phyloP scores from a whole-genome alignment of 1,140 invertebrate genomes.

The Drosophila aff. region DNA sequence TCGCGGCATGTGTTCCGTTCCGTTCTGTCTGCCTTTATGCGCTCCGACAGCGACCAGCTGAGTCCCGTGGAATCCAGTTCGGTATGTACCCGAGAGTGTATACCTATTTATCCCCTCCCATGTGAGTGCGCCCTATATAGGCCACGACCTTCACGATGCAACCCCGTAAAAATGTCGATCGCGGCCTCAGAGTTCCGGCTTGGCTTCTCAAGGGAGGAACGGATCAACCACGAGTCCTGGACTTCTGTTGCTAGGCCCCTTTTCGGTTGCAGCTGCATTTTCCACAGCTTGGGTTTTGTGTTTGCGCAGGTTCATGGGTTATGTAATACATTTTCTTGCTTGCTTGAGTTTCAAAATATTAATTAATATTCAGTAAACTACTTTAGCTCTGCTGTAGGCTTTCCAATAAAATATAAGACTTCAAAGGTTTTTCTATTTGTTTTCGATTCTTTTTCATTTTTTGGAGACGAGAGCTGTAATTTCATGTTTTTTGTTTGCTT shows the following conservation, averaged over 20 bases:
- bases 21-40: conserved; percentile 27
- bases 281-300: background rate
- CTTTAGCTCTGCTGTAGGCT: too few species aligned
- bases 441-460: background rate
- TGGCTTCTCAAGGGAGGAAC: conserved; percentile 8
- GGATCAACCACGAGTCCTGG: conserved; percentile 24
- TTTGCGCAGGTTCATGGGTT: conserved; percentile 21
- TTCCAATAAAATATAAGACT: background rate
- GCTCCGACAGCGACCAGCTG: conserved; percentile 34
- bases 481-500: background rate
- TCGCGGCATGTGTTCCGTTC: conserved; percentile 32
- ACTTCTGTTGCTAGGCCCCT: conserved; percentile 24
- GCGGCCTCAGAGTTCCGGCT: conserved; percentile 2
- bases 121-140: conserved; percentile 3
- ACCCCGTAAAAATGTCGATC: conserved; percentile 41
- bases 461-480: background rate
- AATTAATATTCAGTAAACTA: background rate
- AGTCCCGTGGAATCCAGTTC: conserved; percentile 24
- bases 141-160: conserved; percentile 49
- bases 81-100: background rate
- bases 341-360: background rate
- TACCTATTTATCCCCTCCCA: background rate
- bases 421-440: background rate
- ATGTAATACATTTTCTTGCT: background rate
- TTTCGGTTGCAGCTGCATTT: conserved; percentile 34